Base-by-base conservation (phyloP, 2,113 vertebrate genomes). In the Chloropsis hardwickii region DNA sequence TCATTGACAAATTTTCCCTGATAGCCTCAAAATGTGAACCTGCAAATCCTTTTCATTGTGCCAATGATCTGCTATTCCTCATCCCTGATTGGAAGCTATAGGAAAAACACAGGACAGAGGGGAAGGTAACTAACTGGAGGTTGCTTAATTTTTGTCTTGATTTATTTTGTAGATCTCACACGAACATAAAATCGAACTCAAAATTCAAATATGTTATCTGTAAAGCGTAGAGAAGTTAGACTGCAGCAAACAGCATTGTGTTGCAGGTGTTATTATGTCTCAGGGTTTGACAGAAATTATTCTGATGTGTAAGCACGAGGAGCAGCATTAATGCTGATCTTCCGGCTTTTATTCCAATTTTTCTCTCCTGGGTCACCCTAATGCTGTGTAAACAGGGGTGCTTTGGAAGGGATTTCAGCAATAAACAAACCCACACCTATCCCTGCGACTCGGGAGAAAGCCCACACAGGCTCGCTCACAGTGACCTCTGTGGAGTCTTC, bases 321-420 rank as follows among this genome's bases (percentile, higher is more conserved):
- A 92, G 44, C 40, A 69, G 45, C 70, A 57, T 79, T 92, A 90
- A 71, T 44, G 85, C 81, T 64, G 70, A 84, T 51, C 73, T 94
- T 91, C 94, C 14, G 5, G 44, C 20, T 91, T 89, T 51, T 33
- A 40, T 73, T 84, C 45, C 8, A 6, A 35, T 88, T 90, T 86
- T 64, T 56, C 28, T 91, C 57, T 78, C 61, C 69, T 71, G 61
- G 45, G 77, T 84, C 4, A 1, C 69, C 45, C 87, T 92, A 88
- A 78, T 58, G 19, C 80, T 57, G 5, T 86, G 44, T 76, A 94
- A 95, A 84, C 72, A 74, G 60, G 48, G 47, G 19, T 81, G 37
- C 62, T 95, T 93, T 84, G 72, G 37, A 92, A 57, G 72, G 85
- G 81, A 72, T 86, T 86, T 88, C 82, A 72, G 88, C 88, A 60